These are phyloP conservation scores for Epizoanthus scotinus DNA, from an alignment of 92 coral and sea anemone species.

Conservation along the genomic window DNA sequence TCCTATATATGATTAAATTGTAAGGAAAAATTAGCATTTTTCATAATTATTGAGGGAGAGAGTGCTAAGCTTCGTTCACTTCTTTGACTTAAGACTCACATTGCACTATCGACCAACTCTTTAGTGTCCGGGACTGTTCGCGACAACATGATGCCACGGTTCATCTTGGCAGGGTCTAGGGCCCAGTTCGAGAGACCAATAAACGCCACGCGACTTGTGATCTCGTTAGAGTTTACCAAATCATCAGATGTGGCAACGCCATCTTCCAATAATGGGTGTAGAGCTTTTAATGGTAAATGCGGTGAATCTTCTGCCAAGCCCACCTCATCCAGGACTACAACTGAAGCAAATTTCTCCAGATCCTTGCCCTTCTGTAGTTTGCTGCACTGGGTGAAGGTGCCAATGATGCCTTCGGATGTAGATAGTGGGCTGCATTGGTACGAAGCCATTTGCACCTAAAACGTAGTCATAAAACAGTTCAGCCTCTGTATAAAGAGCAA, in stretches of 20 bases:
- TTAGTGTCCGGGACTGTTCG: constrained; percentile 64
- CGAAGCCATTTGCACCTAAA: constrained; percentile 72
- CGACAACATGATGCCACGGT: constrained; percentile 53
- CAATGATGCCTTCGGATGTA: constrained; percentile 72
- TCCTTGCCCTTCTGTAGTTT: constrained; percentile 70
- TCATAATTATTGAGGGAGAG: background rate
- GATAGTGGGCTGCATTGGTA: constrained; percentile 66
- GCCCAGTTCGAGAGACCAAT: constrained; percentile 92
- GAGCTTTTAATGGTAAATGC: constrained; percentile 75
- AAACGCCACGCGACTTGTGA: constrained; percentile 62
- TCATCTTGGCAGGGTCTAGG: constrained; percentile 77
- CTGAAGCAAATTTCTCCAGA: constrained; percentile 64
- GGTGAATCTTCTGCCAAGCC: constrained; percentile 84
- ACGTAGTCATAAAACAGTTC: background rate
- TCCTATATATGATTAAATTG: too few species aligned
- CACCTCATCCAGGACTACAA: constrained; percentile 75
- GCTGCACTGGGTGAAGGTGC: constrained; percentile 66
- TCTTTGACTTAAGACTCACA: constrained; percentile 45
- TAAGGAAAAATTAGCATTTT: background rate
- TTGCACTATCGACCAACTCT: constrained; percentile 75
- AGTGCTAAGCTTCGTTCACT: background rate
- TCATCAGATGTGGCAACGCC: constrained; percentile 77
- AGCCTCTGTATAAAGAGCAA: background rate
- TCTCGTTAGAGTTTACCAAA: constrained; percentile 31
- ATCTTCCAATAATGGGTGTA: constrained; percentile 82